Conservation (phyloP, 1,140 invertebrate species). For the Coptotermes formosanus region DNA sequence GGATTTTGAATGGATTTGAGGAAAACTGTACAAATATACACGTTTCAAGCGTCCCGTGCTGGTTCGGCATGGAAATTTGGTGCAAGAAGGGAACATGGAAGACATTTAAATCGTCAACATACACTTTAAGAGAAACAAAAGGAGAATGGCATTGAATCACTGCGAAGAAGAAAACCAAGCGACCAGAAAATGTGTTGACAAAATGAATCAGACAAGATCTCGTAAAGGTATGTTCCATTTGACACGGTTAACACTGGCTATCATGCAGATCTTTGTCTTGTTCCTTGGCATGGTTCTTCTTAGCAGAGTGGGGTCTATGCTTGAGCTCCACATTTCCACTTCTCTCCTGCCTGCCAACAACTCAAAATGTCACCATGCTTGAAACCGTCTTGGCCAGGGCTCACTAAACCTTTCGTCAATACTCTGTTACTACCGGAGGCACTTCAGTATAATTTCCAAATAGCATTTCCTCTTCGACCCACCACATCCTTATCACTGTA, state of each 20-base stretch:
- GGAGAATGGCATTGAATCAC: slow-evolving; percentile 26
- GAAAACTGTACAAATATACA: slow-evolving; percentile 29
- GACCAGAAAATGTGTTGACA: slow-evolving; percentile 25
- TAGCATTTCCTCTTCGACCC: slow-evolving; percentile 28
- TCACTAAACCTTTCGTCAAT: slow-evolving; percentile 20
- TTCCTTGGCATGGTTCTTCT: not conserved
- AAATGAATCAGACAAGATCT: slow-evolving; percentile 24
- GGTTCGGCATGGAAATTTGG: slow-evolving; percentile 36
- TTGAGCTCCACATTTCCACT: slow-evolving; percentile 26
- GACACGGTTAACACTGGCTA: slow-evolving; percentile 28
- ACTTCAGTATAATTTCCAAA: slow-evolving; percentile 34
- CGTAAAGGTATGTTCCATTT: slow-evolving; percentile 6
- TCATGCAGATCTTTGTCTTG: not conserved
- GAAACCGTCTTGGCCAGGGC: slow-evolving; percentile 17
- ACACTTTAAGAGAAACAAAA: slow-evolving; percentile 36
- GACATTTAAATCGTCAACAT: slow-evolving; percentile 40
- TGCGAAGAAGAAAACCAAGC: slow-evolving; percentile 37
- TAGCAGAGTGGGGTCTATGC: not conserved
- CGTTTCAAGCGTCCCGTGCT: slow-evolving; percentile 29
- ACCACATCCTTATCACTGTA: not conserved
- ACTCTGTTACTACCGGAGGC: slow-evolving; percentile 35
- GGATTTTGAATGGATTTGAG: slow-evolving; percentile 14
- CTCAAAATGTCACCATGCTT: not conserved
- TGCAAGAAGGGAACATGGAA: slow-evolving; percentile 40
- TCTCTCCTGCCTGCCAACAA: slow-evolving; percentile 22